These are phyloP conservation scores for Elysia chlorotica DNA, from an alignment of 1,140 invertebrate species.

Conservation along the genomic window DNA sequence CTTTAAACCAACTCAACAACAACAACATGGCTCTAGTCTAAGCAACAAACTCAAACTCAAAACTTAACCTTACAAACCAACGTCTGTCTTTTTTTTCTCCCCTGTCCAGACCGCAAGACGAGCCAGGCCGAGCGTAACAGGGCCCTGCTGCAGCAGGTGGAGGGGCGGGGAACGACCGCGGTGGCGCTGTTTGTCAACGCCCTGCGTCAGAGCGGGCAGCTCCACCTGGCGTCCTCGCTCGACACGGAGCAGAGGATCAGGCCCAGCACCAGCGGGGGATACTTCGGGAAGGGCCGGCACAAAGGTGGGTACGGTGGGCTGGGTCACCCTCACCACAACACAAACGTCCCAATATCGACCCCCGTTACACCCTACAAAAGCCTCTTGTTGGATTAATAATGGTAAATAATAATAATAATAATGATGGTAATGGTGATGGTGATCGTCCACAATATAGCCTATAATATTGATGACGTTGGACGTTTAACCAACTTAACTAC, in stretches of 20 bases:
- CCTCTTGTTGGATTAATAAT: background rate
- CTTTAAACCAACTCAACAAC: too few species aligned
- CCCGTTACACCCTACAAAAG: too few species aligned
- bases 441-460: background rate
- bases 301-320: too few species aligned
- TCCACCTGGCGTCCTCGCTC: conserved; percentile 52
- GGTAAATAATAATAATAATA: background rate
- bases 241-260: conserved; percentile 52
- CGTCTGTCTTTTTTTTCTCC: too few species aligned
- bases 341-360: too few species aligned
- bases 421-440: background rate
- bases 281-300: conserved; percentile 49
- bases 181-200: conserved; percentile 57
- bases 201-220: conserved; percentile 55
- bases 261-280: conserved; percentile 52
- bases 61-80: too few species aligned
- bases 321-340: too few species aligned
- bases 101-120: too few species aligned
- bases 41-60: too few species aligned
- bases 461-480: too few species aligned
- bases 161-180: conserved; percentile 43
- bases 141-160: conserved; percentile 47
- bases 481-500: too few species aligned
- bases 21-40: too few species aligned
- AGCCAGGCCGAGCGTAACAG: conserved; percentile 52